Base-by-base conservation (phyloP, 1,140 invertebrate species). In the Diploscapter pachys region DNA sequence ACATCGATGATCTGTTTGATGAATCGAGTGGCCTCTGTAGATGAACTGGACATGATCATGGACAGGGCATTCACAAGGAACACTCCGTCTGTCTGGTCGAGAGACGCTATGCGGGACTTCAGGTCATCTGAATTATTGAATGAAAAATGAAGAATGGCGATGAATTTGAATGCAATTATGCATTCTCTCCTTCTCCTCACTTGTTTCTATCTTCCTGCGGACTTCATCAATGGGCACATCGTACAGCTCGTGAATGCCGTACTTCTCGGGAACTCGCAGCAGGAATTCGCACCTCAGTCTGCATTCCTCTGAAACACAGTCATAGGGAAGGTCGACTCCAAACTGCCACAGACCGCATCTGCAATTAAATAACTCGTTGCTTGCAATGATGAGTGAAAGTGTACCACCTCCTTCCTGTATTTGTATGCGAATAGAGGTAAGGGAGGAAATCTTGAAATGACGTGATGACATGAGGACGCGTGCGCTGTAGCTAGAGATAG, bases 301-400 rank as follows among this genome's bases (percentile, higher is more conserved):
- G 49, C 76, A 78, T 59, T 78, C 76, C 63, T 78, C 76, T 31
- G 76, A 75, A 31, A 75, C 72, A 2, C 56, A 49, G 59, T 57
- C 68, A 50, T 75, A 78, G 3, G 76, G 76, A 8, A 78, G 56
- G n/a, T 78, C 64, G 2, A 78, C 72, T 11, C 74, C 63, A 53
- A 78, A 78, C 52, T 78, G 76, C 13, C 76, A 78, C 2, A 78
- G 31, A n/a, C 76, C 76, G 52, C 66, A 31, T 11, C 71, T 76
- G 62, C 53, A 72, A 72, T 9, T 9, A 62, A 31, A 31, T 31
- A 31, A 31, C 0, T 31, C 31, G 31, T 31, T 31, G 31, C n/a
- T 31, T 31, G 31, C 31, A 31, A 0, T 31, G 31, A 31, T 31
- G 31, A 31, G 31, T 31, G 31, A 31, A 31, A 31, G 31, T 31